phyloP scores from a whole-genome alignment of 23 tunicate species.

The Styela clava region DNA sequence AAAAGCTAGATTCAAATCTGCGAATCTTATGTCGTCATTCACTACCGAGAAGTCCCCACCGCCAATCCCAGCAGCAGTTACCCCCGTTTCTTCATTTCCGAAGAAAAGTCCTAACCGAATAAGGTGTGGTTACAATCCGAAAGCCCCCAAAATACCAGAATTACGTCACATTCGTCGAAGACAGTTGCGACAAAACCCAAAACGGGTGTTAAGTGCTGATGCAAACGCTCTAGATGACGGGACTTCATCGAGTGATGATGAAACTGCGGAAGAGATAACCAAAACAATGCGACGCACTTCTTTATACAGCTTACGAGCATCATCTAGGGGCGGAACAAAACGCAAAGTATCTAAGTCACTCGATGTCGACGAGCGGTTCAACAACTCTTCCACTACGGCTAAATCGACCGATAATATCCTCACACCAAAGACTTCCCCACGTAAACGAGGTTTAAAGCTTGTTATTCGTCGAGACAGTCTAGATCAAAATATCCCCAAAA shows the following conservation, averaged over 20 bases:
- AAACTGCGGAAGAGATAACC: neutral
- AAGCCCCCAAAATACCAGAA: conserved; percentile 10
- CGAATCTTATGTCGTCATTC: neutral
- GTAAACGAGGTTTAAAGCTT: neutral
- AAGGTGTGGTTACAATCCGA: conserved; percentile 14
- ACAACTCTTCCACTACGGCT: neutral
- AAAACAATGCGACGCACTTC: neutral
- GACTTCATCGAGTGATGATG: conserved; percentile 18
- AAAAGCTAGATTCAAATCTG: neutral
- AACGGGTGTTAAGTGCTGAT: neutral
- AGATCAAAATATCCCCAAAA: neutral
- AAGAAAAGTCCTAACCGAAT: conserved; percentile 2
- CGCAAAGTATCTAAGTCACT: neutral
- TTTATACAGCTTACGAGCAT: neutral
- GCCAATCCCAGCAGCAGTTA: neutral
- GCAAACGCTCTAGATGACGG: neutral
- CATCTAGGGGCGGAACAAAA: neutral
- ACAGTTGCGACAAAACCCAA: conserved; percentile 11
- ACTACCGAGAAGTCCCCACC: neutral
- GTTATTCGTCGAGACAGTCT: conserved; percentile 16
- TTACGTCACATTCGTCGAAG: conserved; percentile 10
- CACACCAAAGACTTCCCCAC: neutral
- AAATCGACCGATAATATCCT: neutral
- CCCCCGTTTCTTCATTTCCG: neutral
- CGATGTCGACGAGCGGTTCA: neutral